phyloP scores from a whole-genome alignment of 2,888 invertebrate genomes.

The Lampropteryx suffumata region DNA sequence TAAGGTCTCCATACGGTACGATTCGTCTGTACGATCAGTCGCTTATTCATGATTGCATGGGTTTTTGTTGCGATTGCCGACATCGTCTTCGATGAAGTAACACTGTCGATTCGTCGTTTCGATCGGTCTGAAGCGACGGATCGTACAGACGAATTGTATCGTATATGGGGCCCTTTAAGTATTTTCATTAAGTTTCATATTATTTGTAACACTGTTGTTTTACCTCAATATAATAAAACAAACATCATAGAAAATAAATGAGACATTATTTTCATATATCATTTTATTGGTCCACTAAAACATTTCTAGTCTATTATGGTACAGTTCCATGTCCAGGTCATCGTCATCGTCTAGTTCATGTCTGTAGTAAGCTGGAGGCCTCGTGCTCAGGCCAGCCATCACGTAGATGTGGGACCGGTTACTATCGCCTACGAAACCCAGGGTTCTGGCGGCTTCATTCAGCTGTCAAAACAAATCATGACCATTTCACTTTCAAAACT shows the following conservation, averaged over 20 bases:
- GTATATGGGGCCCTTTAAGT: no score
- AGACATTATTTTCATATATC: neutral
- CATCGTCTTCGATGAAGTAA: no score
- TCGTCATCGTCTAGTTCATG: conserved; percentile 44
- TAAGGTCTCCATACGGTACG: no score
- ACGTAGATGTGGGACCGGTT: conserved; percentile 43
- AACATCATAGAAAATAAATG: neutral
- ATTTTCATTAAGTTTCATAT: no score
- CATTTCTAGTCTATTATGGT: conserved; percentile 28
- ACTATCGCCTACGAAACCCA: conserved; percentile 46
- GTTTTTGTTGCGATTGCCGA: no score
- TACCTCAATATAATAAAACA: neutral
- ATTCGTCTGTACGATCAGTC: no score
- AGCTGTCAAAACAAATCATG: conserved; percentile 40
- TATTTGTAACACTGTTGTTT: no score
- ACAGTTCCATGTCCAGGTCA: conserved; percentile 42
- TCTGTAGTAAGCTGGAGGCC: conserved; percentile 4
- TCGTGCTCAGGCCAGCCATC: neutral
- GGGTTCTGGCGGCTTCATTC: conserved; percentile 42
- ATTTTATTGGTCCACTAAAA: conserved; percentile 19
- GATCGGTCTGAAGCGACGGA: no score
- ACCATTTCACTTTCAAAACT: no score
- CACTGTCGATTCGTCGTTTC: no score
- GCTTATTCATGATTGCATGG: no score
- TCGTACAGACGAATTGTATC: no score